These are phyloP conservation scores for Patagioenas fasciata DNA, from an alignment of 2,113 vertebrate genomes.

Conservation along the genomic window DNA sequence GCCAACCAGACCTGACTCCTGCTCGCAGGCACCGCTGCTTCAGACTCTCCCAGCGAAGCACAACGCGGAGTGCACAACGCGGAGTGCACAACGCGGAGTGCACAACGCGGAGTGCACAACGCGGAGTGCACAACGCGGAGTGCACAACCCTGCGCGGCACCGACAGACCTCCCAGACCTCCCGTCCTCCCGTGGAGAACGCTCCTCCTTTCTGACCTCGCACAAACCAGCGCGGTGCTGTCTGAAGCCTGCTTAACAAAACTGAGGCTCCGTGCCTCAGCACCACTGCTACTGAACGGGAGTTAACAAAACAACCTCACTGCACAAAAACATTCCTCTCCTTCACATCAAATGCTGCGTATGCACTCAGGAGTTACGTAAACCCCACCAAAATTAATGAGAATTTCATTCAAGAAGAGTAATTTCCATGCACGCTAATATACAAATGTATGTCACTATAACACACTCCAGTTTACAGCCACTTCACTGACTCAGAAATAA, in stretches of 20 bases:
- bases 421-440: neutral
- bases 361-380: neutral
- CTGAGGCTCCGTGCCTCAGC: neutral
- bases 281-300: accelerated
- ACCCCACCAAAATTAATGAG: neutral
- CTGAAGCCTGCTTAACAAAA: neutral
- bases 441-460: neutral
- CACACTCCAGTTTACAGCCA: neutral
- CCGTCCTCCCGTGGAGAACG: neutral
- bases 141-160: accelerated
- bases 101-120: neutral
- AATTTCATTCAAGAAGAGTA: neutral
- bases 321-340: neutral
- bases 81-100: accelerated
- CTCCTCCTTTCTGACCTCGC: accelerated
- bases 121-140: accelerated
- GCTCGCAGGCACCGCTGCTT: neutral
- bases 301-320: neutral
- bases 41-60: neutral
- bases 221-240: neutral
- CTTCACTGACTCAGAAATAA: neutral
- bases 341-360: accelerated
- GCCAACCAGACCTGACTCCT: neutral
- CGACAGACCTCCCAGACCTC: neutral
- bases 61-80: accelerated